Evolutionary conservation across 2,113 vertebrate genomes (phyloP).

Genomic region (Pterocles gutturalis): DNA sequence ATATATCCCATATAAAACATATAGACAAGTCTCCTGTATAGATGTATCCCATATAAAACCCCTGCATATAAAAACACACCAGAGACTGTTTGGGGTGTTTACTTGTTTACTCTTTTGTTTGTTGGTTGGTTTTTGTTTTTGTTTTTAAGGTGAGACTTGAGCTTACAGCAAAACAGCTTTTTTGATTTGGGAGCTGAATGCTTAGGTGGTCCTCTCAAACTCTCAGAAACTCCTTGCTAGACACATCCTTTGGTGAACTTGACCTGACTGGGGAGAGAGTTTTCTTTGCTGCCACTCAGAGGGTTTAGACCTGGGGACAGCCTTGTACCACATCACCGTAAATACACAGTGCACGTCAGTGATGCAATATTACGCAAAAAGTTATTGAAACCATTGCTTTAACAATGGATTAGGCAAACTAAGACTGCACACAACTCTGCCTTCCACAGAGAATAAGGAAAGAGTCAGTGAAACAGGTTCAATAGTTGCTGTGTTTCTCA

Average conservation of each 20-base stretch:
- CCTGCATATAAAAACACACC: neutral
- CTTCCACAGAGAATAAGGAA: neutral
- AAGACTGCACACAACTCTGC: neutral
- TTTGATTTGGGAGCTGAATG: neutral
- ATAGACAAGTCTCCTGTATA: neutral
- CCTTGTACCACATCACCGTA: neutral
- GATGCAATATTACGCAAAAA: neutral
- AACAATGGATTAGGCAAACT: neutral
- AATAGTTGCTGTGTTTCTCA: neutral
- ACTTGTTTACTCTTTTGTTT: neutral
- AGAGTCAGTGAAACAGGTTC: neutral
- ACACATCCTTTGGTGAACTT: neutral
- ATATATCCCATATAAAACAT: neutral
- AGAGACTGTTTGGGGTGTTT: neutral
- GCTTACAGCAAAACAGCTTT: neutral
- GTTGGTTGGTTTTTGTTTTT: neutral
- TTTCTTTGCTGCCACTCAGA: neutral
- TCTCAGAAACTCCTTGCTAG: neutral
- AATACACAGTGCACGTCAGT: neutral
- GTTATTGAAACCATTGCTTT: rapidly evolving
- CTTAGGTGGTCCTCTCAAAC: neutral
- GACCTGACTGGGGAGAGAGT: neutral
- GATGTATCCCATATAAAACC: neutral
- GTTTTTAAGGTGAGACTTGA: neutral
- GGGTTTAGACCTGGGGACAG: neutral